Percentiles rank a stretch among this genome's conserved stretches.
Conservation (phyloP, 2,888 invertebrate genomes). For the Limnephilus marmoratus region DNA sequence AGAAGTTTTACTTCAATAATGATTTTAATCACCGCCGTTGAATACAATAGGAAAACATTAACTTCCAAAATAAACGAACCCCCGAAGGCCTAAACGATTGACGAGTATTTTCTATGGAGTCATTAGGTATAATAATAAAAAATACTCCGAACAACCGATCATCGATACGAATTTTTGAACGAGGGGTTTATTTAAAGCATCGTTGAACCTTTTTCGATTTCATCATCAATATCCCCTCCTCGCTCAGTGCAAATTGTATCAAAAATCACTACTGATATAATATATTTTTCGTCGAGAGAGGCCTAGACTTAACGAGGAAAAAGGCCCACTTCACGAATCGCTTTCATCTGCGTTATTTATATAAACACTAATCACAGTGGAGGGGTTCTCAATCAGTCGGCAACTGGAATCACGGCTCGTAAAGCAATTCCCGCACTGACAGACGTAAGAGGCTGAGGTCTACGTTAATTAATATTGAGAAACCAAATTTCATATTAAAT, state of each 20-base stretch:
- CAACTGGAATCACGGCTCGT: neutral
- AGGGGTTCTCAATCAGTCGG: neutral
- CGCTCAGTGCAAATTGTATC: slow-evolving; percentile 12
- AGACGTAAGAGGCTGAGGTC: neutral
- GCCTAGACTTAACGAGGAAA: slow-evolving; percentile 16
- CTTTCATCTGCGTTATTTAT: slow-evolving; percentile 5
- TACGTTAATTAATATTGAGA: neutral
- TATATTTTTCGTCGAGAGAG: neutral
- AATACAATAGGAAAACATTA: neutral
- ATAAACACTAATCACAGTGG: slow-evolving; percentile 3
- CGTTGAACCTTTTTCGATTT: slow-evolving; percentile 13
- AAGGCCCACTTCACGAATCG: neutral
- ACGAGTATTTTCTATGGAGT: neutral
- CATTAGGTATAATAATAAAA: neutral
- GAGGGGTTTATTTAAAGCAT: neutral
- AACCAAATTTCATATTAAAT: neutral
- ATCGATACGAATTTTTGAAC: neutral
- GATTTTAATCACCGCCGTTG: too few relatives aligned
- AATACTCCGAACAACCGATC: neutral
- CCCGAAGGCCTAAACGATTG: neutral
- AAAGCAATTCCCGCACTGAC: neutral
- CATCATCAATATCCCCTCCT: neutral
- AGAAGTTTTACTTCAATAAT: too few relatives aligned
- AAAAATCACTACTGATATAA: slow-evolving; percentile 10
- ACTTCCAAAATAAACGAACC: neutral